Evolutionary conservation across 2,888 invertebrate genomes (phyloP).

Genomic region (Andricus quercusramuli): DNA sequence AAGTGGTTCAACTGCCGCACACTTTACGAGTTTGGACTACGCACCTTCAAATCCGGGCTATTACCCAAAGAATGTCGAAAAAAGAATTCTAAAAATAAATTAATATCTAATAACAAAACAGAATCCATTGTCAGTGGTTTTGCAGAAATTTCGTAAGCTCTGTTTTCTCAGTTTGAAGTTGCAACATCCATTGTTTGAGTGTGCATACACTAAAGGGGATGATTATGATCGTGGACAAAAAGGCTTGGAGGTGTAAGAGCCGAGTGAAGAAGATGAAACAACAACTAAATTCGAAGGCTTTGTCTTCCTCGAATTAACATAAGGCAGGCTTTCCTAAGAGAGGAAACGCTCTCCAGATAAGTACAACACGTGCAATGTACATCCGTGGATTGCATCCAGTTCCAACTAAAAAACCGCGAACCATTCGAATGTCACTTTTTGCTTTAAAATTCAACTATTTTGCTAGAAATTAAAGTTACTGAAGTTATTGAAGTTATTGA

Average conservation of each 20-base stretch:
- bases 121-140: constrained; percentile 45
- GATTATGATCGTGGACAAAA: constrained; percentile 27
- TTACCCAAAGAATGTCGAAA: too few species aligned
- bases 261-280: constrained; percentile 15
- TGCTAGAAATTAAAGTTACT: too few species aligned
- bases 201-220: background rate
- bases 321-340: constrained; percentile 42
- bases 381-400: constrained; percentile 28
- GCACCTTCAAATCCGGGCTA: too few species aligned
- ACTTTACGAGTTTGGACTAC: too few species aligned
- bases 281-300: constrained; percentile 25
- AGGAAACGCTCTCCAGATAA: constrained; percentile 39
- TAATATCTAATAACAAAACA: too few species aligned
- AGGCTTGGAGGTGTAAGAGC: constrained; percentile 17
- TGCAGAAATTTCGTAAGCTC: constrained; percentile 42
- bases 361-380: constrained; percentile 20
- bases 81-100: too few species aligned
- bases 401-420: constrained; percentile 9
- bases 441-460: too few species aligned
- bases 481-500: too few species aligned
- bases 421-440: background rate
- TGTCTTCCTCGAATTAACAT: constrained; percentile 34
- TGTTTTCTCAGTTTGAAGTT: background rate
- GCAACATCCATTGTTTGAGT: background rate
- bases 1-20: too few species aligned